phyloP scores from a whole-genome alignment of 2,113 vertebrate genomes.

The Heptranchias perlo region DNA sequence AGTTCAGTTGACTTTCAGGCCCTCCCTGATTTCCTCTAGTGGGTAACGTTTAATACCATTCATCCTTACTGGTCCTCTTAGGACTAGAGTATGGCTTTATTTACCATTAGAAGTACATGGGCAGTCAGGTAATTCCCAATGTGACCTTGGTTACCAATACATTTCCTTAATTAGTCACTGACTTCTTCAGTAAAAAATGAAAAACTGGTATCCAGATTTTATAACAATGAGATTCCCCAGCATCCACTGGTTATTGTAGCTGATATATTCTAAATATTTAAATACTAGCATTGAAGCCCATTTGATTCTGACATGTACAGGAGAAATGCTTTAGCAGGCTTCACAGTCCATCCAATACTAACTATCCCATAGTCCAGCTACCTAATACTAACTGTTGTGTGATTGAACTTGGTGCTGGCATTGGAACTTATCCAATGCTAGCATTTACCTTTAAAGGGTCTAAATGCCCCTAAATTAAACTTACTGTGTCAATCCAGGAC shows the following conservation, averaged over 20 bases:
- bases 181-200: neutral
- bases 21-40: neutral
- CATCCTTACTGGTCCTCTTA: neutral
- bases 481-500: neutral
- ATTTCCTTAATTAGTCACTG: neutral
- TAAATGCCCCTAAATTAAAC: neutral
- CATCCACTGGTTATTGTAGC: neutral
- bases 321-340: neutral
- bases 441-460: neutral
- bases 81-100: neutral
- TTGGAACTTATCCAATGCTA: neutral
- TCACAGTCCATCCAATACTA: neutral
- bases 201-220: neutral
- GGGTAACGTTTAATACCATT: neutral
- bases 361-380: no score
- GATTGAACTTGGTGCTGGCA: neutral
- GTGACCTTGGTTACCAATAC: neutral
- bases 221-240: neutral
- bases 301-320: neutral
- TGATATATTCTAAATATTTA: neutral
- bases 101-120: neutral
- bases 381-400: neutral
- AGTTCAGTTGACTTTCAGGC: neutral
- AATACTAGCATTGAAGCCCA: neutral
- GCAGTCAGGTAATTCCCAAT: neutral